A percentile compares a stretch with the other conserved stretches of the same genome.
These are phyloP conservation scores for Ornithoptera priamus DNA, from an alignment of 2,888 invertebrate species.

Conservation along the genomic window DNA sequence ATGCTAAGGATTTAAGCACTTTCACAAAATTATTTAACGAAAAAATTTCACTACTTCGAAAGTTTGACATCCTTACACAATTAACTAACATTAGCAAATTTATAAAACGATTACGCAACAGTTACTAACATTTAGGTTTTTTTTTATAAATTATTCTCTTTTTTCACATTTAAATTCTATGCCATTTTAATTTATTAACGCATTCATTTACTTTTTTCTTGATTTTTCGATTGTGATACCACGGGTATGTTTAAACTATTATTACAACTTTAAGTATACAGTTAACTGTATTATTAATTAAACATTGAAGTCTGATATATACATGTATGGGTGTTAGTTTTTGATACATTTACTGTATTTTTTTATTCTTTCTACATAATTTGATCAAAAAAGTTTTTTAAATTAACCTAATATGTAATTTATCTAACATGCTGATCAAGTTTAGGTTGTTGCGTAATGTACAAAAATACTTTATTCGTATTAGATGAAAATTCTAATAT, in stretches of 20 bases:
- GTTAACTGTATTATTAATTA: too few species aligned
- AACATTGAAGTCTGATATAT: too few species aligned
- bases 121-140: background rate
- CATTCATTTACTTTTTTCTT: background rate
- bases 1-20: background rate
- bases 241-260: background rate
- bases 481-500: too few species aligned
- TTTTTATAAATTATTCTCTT: background rate
- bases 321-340: too few species aligned
- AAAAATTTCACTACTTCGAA: background rate
- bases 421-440: too few species aligned
- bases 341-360: too few species aligned
- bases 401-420: too few species aligned
- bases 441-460: too few species aligned
- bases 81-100: background rate
- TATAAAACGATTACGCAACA: background rate
- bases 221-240: background rate
- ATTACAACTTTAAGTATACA: background rate
- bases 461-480: too few species aligned
- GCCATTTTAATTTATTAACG: background rate
- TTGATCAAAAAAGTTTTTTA: too few species aligned
- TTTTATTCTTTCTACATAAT: too few species aligned
- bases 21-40: slow-evolving; percentile 1
- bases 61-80: background rate
- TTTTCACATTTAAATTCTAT: background rate